Percentiles rank a stretch among this genome's conserved stretches.
phyloP scores from a whole-genome alignment of 2,113 vertebrate species.

The Chroicocephalus ridibundus region DNA sequence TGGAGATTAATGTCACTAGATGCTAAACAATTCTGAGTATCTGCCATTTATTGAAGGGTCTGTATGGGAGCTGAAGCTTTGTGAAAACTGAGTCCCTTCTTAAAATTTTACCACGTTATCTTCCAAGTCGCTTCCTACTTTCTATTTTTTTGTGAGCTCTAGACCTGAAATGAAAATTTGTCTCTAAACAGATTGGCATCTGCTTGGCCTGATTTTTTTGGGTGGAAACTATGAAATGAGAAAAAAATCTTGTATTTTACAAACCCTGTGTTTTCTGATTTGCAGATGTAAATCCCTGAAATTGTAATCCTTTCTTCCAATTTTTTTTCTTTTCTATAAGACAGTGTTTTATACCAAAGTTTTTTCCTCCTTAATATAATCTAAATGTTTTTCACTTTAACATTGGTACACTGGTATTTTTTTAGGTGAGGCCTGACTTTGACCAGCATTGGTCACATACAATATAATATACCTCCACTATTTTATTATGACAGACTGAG shows the following conservation, averaged over 20 bases:
- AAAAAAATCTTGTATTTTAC: neutral
- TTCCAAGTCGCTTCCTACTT: neutral
- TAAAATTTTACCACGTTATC: neutral
- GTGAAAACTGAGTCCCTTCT: neutral
- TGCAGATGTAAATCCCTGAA: neutral
- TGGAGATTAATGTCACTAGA: neutral
- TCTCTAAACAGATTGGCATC: neutral
- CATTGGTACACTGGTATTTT: neutral
- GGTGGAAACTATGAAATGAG: neutral
- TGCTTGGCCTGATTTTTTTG: neutral
- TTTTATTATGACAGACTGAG: neutral
- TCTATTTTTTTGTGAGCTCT: neutral
- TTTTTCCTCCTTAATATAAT: neutral
- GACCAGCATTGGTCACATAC: neutral
- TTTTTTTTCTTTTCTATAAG: neutral
- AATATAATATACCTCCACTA: neutral
- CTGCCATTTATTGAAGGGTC: neutral
- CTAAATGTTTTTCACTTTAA: neutral
- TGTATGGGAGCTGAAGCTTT: neutral
- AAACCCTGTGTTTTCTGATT: neutral
- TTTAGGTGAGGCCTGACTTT: neutral
- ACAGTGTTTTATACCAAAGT: neutral
- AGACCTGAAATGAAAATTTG: neutral
- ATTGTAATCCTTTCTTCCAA: neutral
- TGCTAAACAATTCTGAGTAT: neutral